Conservation (phyloP, 1,140 invertebrate species). For the Drosophila obscura region DNA sequence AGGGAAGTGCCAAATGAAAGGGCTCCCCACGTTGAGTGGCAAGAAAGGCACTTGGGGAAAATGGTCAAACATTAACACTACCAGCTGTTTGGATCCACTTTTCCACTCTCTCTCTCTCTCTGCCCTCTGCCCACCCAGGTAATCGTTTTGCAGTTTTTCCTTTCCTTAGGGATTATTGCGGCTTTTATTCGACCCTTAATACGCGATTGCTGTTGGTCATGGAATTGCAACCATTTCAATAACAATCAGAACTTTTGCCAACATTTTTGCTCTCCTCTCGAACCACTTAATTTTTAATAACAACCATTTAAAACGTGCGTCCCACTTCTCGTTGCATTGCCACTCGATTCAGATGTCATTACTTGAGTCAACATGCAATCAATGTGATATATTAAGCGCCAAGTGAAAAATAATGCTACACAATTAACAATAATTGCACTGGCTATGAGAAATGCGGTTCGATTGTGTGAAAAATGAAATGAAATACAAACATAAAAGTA, state of each 20-base stretch:
- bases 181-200: constrained; percentile 44
- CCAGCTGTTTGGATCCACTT: constrained; percentile 28
- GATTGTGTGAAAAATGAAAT: too few relatives aligned
- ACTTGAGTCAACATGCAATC: constrained; percentile 61
- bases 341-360: constrained; percentile 49
- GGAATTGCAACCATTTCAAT: constrained; percentile 38
- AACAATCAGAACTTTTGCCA: constrained; percentile 34
- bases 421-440: constrained; percentile 27
- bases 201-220: constrained; percentile 6
- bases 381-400: constrained; percentile 42
- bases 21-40: neutral
- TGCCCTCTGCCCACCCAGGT: constrained; percentile 21
- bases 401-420: constrained; percentile 29
- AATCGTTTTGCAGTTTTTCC: constrained; percentile 33
- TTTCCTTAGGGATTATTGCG: constrained; percentile 39
- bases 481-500: too few relatives aligned
- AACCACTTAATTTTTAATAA: constrained; percentile 75
- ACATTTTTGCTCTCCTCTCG: constrained; percentile 1
- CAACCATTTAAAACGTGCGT: constrained; percentile 59
- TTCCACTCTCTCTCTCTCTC: neutral
- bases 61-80: constrained; percentile 64
- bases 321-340: constrained; percentile 18
- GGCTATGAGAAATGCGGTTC: neutral
- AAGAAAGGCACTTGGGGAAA: constrained; percentile 55
- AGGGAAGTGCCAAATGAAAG: constrained; percentile 5